These are phyloP conservation scores for Monochamus alternatus DNA, from an alignment of 2,888 invertebrate species.

Conservation along the genomic window DNA sequence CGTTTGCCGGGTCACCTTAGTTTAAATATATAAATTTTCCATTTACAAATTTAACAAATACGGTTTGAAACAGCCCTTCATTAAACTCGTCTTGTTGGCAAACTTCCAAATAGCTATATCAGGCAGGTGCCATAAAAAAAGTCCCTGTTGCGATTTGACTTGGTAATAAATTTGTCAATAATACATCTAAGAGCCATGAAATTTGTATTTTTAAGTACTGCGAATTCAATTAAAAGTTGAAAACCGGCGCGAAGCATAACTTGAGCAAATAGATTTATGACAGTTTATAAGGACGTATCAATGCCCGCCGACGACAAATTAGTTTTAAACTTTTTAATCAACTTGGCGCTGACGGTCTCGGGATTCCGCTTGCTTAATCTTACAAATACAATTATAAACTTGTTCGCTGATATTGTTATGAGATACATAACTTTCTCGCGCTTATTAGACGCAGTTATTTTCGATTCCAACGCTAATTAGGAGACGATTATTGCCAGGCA, in stretches of 20 bases:
- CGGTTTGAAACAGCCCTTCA: neutral
- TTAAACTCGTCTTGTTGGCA: neutral
- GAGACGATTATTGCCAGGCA: neutral
- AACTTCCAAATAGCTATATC: neutral
- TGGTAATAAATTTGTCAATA: conserved; percentile 22
- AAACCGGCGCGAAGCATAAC: conserved; percentile 62
- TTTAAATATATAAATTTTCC: too few species aligned
- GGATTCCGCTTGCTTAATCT: conserved; percentile 60
- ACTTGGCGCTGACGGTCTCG: conserved; percentile 65
- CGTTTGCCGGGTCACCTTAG: too few species aligned
- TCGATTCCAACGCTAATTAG: neutral
- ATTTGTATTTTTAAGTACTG: conserved; percentile 36
- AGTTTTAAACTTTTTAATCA: conserved; percentile 69
- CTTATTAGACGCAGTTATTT: neutral
- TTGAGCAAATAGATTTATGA: conserved; percentile 67
- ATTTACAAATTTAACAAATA: too few species aligned
- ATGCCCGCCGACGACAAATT: conserved; percentile 67
- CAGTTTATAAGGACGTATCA: conserved; percentile 67
- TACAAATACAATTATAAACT: conserved; percentile 62
- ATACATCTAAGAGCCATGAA: conserved; percentile 31
- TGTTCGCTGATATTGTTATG: conserved; percentile 54
- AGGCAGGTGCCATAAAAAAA: conserved; percentile 11
- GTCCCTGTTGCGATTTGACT: neutral
- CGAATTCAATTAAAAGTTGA: conserved; percentile 65
- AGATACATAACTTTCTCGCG: conserved; percentile 38